Base-by-base conservation (phyloP, 2,888 invertebrate genomes). In the Lithophane semibrunnea region DNA sequence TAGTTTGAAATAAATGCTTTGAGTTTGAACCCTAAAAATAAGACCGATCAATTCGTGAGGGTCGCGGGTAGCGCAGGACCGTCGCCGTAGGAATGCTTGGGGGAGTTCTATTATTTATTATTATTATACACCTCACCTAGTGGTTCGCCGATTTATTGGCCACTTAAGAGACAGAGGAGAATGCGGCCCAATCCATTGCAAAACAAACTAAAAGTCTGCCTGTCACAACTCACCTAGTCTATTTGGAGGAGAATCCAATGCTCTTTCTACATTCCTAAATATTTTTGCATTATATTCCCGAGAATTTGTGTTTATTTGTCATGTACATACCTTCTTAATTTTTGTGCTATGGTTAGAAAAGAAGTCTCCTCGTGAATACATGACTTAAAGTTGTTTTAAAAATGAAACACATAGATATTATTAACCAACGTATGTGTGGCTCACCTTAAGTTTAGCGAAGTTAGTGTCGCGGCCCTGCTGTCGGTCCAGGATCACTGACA, bases 401-500 rank as follows among this genome's bases (percentile, higher is more conserved):
- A 24, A 18, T 47, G 3, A 18, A 60, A 47, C 10, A 24, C 24
- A n/a, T n/a, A n/a, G n/a, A 1, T 21, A 66, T 66, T 49, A 66
- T 47, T 13, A 24, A 21, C 49, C 8, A 49, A 8, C 21, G 12
- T 3, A 12, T 29, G 13, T 56, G 10, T 60, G 12, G 64, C 82
- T 82, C 77, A 95, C 95, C 92, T 94, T 92, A n/a, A 92, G 88
- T 79, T 90, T 91, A 63, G 66, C 88, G 75, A 89, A 93, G 29
- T 92, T 91, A 10, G 94, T 92, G 12, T 75, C 21, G 72, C 90
- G 86, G 1, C 96, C 96, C 24, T 91, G 90, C 75, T 95, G 92
- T 77, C 97, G 92, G 81, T 96, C 94, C 49, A 95, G 86, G 56
- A 96, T 91, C 1, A 97, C 94, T 5, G 97, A 93, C 49, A 97